Evolutionary conservation across 2,113 vertebrate species (phyloP).

Genomic region (Scalopus aquaticus): DNA sequence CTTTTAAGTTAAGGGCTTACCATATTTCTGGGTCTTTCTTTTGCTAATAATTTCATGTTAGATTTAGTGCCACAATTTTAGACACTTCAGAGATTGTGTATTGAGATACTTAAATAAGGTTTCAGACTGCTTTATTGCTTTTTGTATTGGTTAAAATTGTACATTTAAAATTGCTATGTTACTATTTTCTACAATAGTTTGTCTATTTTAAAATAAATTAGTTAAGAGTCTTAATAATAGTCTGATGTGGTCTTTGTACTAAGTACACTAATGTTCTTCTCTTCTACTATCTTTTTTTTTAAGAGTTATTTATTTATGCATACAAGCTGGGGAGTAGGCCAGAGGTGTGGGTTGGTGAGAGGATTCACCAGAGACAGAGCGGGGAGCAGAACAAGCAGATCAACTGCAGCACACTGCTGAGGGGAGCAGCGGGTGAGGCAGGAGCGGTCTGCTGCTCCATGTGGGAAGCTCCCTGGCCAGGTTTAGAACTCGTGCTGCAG

Average conservation of each 20-base stretch:
- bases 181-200: slow-evolving; percentile 83
- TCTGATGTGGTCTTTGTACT: slow-evolving; percentile 46
- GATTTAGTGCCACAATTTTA: slow-evolving; percentile 59
- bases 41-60: slow-evolving; percentile 55
- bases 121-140: slow-evolving; percentile 68
- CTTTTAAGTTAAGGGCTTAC: slow-evolving; percentile 47
- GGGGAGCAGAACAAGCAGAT: too few species aligned
- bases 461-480: too few species aligned
- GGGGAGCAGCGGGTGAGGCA: too few species aligned
- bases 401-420: too few species aligned
- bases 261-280: neutral
- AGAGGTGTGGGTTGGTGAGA: too few species aligned
- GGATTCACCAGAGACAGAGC: too few species aligned
- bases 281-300: too few species aligned
- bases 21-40: slow-evolving; percentile 36
- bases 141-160: slow-evolving; percentile 78
- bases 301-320: too few species aligned
- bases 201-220: slow-evolving; percentile 86
- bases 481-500: too few species aligned
- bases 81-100: slow-evolving; percentile 15
- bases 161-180: slow-evolving; percentile 77
- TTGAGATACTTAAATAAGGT: slow-evolving; percentile 51
- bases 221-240: slow-evolving; percentile 69
- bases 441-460: too few species aligned
- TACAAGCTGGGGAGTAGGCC: too few species aligned